Percentiles rank a stretch among this genome's conserved stretches.
These are phyloP conservation scores for Gymnodraco acuticeps DNA, from an alignment of 2,797 vertebrate genomes.

Conservation along the genomic window DNA sequence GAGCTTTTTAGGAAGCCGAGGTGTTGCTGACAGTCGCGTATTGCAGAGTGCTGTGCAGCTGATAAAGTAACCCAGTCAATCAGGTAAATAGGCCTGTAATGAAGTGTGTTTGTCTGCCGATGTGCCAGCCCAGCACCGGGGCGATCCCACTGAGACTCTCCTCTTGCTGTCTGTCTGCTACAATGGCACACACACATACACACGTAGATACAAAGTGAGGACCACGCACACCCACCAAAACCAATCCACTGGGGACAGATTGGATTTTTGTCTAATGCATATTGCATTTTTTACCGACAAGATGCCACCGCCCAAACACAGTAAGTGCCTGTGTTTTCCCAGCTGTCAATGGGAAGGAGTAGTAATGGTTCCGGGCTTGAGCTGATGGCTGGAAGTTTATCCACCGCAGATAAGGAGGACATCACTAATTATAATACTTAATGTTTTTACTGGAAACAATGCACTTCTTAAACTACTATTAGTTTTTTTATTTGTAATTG, in stretches of 20 bases:
- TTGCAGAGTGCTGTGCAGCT: constrained; percentile 60
- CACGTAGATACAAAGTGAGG: constrained; percentile 8
- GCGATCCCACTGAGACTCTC: constrained; percentile 76
- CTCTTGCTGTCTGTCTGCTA: constrained; percentile 64
- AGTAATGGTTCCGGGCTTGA: constrained; percentile 55
- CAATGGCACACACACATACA: constrained; percentile 27
- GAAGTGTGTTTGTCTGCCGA: constrained; percentile 77
- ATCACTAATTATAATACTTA: constrained; percentile 31
- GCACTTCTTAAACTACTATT: background rate
- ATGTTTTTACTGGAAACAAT: constrained; percentile 9
- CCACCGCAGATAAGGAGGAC: constrained; percentile 50
- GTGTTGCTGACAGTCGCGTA: constrained; percentile 59
- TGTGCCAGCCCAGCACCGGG: constrained; percentile 64
- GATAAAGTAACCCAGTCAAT: constrained; percentile 81
- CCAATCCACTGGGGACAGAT: constrained; percentile 76
- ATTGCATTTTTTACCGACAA: constrained; percentile 80
- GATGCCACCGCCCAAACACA: constrained; percentile 75
- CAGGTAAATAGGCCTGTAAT: constrained; percentile 82
- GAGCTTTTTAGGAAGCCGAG: constrained; percentile 32
- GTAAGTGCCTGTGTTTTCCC: constrained; percentile 77
- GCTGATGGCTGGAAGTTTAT: constrained; percentile 61
- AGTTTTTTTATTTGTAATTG: background rate
- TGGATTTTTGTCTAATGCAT: constrained; percentile 83
- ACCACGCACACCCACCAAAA: constrained; percentile 26
- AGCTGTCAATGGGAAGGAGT: constrained; percentile 60